Evolutionary conservation across 2,888 invertebrate genomes (phyloP).

Genomic region (Digitonthophagus gazella): DNA sequence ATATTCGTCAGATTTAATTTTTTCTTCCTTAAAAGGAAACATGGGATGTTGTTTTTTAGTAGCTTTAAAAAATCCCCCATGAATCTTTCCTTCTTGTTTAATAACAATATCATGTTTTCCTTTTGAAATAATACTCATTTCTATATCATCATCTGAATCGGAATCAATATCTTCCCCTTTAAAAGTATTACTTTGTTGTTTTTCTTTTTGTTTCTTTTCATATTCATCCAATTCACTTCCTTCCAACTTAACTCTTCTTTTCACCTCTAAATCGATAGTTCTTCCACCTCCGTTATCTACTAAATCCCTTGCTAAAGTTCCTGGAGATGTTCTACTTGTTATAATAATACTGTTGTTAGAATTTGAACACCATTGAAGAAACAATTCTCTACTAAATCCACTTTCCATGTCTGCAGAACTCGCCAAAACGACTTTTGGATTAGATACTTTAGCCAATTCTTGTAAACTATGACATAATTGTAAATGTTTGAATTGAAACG

Average conservation of each 20-base stretch:
- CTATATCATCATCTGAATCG: conserved; percentile 80
- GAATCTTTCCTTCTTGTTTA: conserved; percentile 64
- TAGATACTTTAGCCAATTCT: conserved; percentile 82
- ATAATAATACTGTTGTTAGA: conserved; percentile 92
- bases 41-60: conserved; percentile 93
- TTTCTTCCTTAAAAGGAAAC: conserved; percentile 93
- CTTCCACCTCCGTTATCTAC: conserved; percentile 75
- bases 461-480: conserved; percentile 90
- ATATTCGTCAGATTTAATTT: conserved; percentile 90
- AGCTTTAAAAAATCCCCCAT: conserved; percentile 80
- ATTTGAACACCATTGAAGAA: conserved; percentile 90
- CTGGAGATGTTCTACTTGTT: conserved; percentile 82
- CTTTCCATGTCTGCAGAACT: conserved; percentile 94
- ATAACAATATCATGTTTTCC: conserved; percentile 88
- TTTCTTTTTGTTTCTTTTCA: conserved; percentile 64
- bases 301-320: conserved; percentile 75
- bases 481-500: conserved; percentile 92
- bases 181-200: conserved; percentile 37
- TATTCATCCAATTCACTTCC: conserved; percentile 77
- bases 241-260: conserved; percentile 70
- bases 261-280: conserved; percentile 68
- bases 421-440: conserved; percentile 92
- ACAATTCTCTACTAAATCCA: conserved; percentile 92
- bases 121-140: conserved; percentile 74
- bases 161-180: conserved; percentile 67